phyloP scores from a whole-genome alignment of 2,888 invertebrate genomes.

The Lasioglossum calceatum region DNA sequence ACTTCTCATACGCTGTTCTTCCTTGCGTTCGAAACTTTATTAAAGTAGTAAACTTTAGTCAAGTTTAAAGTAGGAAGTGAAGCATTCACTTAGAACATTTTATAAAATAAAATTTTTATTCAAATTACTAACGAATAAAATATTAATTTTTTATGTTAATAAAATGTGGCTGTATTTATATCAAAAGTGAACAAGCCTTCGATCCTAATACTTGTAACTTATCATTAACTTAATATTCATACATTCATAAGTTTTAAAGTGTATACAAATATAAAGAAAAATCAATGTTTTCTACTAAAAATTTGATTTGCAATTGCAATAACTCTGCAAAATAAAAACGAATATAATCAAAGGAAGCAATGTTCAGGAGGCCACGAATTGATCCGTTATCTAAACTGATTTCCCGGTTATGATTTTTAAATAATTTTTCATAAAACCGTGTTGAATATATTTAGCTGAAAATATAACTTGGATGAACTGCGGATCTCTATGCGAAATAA shows the following conservation, averaged over 20 bases:
- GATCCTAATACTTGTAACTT: not conserved
- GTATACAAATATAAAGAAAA: not conserved
- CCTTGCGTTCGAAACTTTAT: too few relatives aligned
- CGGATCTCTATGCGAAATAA: too few relatives aligned
- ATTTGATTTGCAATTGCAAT: too few relatives aligned
- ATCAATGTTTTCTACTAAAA: not conserved
- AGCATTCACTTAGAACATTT: not conserved
- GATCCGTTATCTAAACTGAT: not conserved
- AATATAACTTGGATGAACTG: too few relatives aligned
- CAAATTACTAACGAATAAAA: not conserved
- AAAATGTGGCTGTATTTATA: not conserved
- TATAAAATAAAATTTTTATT: not conserved
- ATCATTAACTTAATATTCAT: not conserved
- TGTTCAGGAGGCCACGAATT: too few relatives aligned
- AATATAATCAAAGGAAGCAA: too few relatives aligned
- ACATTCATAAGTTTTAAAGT: not conserved
- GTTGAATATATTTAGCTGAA: too few relatives aligned
- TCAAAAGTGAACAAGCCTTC: not conserved
- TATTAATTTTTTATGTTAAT: not conserved
- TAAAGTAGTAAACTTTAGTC: too few relatives aligned
- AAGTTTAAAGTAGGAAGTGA: not conserved
- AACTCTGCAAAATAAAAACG: too few relatives aligned
- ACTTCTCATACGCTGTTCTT: too few relatives aligned
- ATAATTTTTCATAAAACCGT: too few relatives aligned
- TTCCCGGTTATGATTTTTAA: not conserved